Evolutionary conservation across 2,113 vertebrate genomes (phyloP), one percentile per base, ranked within the genome.

Genomic region (Nothocercus nigrocapillus): DNA sequence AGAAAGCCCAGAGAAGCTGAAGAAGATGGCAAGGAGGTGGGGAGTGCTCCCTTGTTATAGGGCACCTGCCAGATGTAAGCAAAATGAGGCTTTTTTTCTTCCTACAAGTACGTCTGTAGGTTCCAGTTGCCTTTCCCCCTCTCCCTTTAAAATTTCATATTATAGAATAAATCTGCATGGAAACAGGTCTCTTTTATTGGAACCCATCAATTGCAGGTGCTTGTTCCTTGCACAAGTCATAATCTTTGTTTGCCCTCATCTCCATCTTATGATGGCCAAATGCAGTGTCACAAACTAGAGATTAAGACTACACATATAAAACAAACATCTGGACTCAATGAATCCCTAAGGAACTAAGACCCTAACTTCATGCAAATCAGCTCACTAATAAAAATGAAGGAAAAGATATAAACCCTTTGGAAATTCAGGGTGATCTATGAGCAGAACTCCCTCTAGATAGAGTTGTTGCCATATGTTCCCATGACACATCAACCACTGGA

Each of bases 341-440:
- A 93, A 72, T 80, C 88, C 84, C 93, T 15, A 25, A 0, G 1
- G 84, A 95, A 93, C 73, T 92, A 62, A 93, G 59, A 78, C 5
- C 53, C 36, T 40, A 30, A 82, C 96, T 78, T 91, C 90, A 94
- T 95, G 93, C 66, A 96, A 90, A 97, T 91, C 54, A 56, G 30
- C 27, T 53, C 66, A 74, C 59, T 92, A 93, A 96, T 92, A 93
- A 95, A 96, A 97, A 93, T 92, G 77, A 91, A 91, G 67, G 42
- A n/a, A 89, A 76, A 86, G 54, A 34, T 9, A 94, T 70, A 84
- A 95, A 87, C 68, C n/a, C 54, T 86, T 63, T 2, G 2, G 27
- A 93, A 95, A 93, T n/a, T 10, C 38, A 11, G 5, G 30, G 34
- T 42, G 62, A 76, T 68, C 64, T 56, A 90, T 25, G 44, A 85